Evolutionary conservation across 2,888 invertebrate species (phyloP).

Genomic region (Trissonchulus latispiculum): DNA sequence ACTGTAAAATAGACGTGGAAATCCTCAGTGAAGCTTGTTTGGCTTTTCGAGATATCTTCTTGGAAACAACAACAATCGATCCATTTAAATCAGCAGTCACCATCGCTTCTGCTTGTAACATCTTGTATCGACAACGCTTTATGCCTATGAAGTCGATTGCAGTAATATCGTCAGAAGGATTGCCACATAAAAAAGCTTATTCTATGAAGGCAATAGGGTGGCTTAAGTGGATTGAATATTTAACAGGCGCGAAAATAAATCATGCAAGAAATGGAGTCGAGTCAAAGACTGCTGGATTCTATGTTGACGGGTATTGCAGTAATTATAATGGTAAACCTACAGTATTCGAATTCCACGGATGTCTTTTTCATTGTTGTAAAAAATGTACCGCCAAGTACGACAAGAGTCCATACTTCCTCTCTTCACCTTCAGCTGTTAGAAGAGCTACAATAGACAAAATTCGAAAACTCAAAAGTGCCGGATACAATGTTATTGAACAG

Average conservation of each 20-base stretch:
- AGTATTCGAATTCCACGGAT: conserved; percentile 30
- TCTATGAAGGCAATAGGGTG: background rate
- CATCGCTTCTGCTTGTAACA: conserved; percentile 22
- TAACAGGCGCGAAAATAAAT: background rate
- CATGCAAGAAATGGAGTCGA: conserved; percentile 24
- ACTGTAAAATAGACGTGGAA: conserved; percentile 29
- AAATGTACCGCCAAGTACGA: background rate
- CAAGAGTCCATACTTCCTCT: background rate
- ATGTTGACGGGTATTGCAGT: conserved; percentile 25
- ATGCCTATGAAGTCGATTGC: background rate
- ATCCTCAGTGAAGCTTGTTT: conserved; percentile 17
- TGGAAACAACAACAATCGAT: conserved; percentile 20
- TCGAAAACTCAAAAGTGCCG: conserved; percentile 11
- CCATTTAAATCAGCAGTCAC: conserved; percentile 25
- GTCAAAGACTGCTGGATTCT: conserved; percentile 22
- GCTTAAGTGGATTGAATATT: background rate
- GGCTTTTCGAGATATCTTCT: background rate
- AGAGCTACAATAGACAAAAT: background rate
- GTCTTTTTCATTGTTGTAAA: conserved; percentile 30
- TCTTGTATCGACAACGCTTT: background rate
- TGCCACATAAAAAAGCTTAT: background rate
- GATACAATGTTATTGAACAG: conserved; percentile 26
- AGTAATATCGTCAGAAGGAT: background rate
- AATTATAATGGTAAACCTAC: background rate
- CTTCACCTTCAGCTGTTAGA: background rate